phyloP scores from a whole-genome alignment of 2,888 invertebrate species.

The Mythimna vitellina region DNA sequence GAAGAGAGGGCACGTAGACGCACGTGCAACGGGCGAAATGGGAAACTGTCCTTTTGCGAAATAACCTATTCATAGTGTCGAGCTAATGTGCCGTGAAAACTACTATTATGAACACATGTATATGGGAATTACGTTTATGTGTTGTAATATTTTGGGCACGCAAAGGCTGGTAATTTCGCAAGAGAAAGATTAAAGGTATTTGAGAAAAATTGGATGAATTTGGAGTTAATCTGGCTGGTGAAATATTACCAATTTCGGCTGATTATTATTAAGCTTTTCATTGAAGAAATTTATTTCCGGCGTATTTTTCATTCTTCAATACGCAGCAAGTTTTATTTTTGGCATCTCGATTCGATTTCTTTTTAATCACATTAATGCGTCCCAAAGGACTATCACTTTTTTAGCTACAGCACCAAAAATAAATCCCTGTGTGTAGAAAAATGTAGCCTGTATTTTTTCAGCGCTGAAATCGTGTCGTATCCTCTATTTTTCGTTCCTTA shows the following conservation, averaged over 20 bases:
- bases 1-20: conserved; percentile 61
- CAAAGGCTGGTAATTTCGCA: conserved; percentile 28
- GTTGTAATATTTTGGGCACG: conserved; percentile 38
- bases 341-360: neutral
- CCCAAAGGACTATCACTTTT: conserved; percentile 3
- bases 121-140: conserved; percentile 46
- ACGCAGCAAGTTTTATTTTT: neutral
- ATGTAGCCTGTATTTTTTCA: conserved; percentile 24
- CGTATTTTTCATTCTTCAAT: neutral
- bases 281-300: neutral
- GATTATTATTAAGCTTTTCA: conserved; percentile 19
- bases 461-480: conserved; percentile 6
- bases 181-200: conserved; percentile 38
- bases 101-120: conserved; percentile 51
- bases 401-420: neutral
- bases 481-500: conserved; percentile 28
- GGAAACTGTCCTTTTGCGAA: conserved; percentile 63
- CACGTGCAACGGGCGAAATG: conserved; percentile 60
- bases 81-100: conserved; percentile 60
- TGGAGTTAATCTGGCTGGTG: conserved; percentile 28
- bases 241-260: conserved; percentile 34
- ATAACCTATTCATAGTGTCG: conserved; percentile 62
- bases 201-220: conserved; percentile 37
- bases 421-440: conserved; percentile 7
- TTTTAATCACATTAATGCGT: neutral